These are phyloP conservation scores for Penelope pileata DNA, from an alignment of 2,113 vertebrate species.

Conservation along the genomic window DNA sequence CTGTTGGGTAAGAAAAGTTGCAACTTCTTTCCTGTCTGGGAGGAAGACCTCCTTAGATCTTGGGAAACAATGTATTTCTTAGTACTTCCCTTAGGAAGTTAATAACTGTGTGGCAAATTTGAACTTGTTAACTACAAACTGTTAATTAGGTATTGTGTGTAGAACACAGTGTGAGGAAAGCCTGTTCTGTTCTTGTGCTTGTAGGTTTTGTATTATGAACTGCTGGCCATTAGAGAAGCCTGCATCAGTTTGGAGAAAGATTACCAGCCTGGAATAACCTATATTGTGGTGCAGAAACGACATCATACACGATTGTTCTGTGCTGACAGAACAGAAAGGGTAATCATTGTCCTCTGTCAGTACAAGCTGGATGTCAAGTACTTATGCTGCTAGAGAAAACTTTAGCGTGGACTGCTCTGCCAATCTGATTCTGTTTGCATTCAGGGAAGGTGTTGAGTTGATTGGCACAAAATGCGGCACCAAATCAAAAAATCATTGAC, in stretches of 20 bases:
- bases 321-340: constrained; percentile 97
- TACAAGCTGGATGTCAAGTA: not conserved
- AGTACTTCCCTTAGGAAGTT: not conserved
- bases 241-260: constrained; percentile 99
- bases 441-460: not conserved
- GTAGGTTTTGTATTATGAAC: constrained; percentile 97
- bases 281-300: constrained; percentile 98
- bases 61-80: not conserved
- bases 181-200: constrained; percentile 11
- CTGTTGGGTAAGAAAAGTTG: not conserved
- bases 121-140: not conserved
- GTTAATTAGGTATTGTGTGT: not conserved
- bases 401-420: not conserved
- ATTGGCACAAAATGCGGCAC: not conserved
- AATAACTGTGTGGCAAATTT: not conserved
- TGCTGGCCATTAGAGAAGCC: constrained; percentile 97
- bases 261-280: constrained; percentile 99
- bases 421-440: not conserved
- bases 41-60: not conserved
- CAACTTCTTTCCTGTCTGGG: not conserved
- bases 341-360: constrained; percentile 68
- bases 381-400: not conserved
- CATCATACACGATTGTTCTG: constrained; percentile 99
- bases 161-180: not conserved
- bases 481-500: not conserved